Conservation (phyloP, 2,113 vertebrate genomes). For the Rhynchopsitta pachyrhyncha region DNA sequence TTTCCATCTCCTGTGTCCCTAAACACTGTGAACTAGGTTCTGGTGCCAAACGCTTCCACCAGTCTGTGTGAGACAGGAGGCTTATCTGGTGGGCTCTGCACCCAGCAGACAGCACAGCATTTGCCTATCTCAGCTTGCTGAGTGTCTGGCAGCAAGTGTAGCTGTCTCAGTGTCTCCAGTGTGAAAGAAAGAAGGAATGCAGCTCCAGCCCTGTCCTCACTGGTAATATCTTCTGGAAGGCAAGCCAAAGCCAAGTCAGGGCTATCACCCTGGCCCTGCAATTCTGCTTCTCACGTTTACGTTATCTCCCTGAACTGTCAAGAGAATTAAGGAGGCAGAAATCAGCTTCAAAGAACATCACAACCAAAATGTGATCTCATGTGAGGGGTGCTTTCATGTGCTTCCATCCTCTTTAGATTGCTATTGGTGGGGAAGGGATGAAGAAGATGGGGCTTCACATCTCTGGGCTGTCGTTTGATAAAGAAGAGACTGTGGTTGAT, state of each 20-base stretch:
- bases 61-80: neutral
- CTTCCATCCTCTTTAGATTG: neutral
- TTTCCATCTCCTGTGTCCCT: neutral
- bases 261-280: neutral
- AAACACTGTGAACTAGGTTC: neutral
- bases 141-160: conserved; percentile 17
- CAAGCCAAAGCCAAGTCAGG: neutral
- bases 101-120: neutral
- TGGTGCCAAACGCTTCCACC: neutral
- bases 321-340: conserved; percentile 23
- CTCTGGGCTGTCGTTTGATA: neutral
- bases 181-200: neutral
- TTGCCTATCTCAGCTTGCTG: neutral
- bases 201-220: neutral
- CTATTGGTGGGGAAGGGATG: neutral
- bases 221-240: neutral
- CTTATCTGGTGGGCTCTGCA: neutral
- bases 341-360: neutral
- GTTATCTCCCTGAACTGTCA: conserved; percentile 34
- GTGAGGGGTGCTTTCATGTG: neutral
- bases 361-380: conserved; percentile 6
- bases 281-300: neutral
- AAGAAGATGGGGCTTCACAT: neutral
- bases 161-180: neutral
- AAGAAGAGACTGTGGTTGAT: neutral